These are phyloP conservation scores for Eilema caniola DNA, from an alignment of 2,888 invertebrate genomes.

Conservation along the genomic window DNA sequence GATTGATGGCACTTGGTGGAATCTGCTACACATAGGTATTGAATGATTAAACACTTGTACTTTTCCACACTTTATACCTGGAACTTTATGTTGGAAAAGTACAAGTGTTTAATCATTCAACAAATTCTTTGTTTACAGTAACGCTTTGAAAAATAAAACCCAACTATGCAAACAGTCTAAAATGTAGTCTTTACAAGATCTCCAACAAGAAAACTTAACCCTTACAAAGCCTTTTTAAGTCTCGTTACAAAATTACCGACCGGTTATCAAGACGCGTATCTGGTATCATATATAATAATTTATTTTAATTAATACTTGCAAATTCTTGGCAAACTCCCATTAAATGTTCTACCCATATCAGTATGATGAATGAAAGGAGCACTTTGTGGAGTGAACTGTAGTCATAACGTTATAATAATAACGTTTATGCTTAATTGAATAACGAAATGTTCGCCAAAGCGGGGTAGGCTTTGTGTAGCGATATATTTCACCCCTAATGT, in stretches of 20 bases:
- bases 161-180: background rate
- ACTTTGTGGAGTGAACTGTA: constrained; percentile 29
- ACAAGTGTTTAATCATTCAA: no score
- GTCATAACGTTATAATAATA: constrained; percentile 29
- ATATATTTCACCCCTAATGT: constrained; percentile 33
- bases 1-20: no score
- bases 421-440: constrained; percentile 37
- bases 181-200: background rate
- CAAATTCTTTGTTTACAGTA: background rate
- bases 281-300: constrained; percentile 16
- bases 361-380: constrained; percentile 42
- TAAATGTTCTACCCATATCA: constrained; percentile 28
- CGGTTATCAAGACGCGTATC: constrained; percentile 15
- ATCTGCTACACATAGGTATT: no score
- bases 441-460: constrained; percentile 37
- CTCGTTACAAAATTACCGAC: constrained; percentile 22
- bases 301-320: constrained; percentile 29
- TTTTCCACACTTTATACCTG: no score
- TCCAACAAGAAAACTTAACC: background rate
- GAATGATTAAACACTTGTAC: no score
- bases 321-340: constrained; percentile 38
- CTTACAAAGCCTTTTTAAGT: constrained; percentile 20
- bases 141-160: background rate
- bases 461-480: constrained; percentile 33
- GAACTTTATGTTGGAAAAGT: no score